Evolutionary conservation across 2,113 vertebrate species (phyloP).

Genomic region (Cyprinodon brontotheroides): DNA sequence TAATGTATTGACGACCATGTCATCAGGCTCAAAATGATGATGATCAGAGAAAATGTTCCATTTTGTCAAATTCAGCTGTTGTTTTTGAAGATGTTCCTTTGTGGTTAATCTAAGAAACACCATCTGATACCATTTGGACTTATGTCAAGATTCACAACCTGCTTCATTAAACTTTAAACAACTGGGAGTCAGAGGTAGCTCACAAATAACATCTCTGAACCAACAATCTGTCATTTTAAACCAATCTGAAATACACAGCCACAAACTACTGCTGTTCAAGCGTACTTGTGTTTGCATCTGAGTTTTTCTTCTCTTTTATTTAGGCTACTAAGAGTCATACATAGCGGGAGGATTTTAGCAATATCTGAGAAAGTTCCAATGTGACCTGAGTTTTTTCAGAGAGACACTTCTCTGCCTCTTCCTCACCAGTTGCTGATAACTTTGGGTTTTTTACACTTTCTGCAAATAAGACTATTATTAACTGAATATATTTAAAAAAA

Average conservation of each 20-base stretch:
- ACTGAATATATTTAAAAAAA: no score
- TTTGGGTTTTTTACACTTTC: no score
- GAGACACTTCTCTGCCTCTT: no score
- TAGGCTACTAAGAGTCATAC: not conserved
- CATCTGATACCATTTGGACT: not conserved
- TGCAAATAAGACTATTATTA: no score
- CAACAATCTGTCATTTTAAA: not conserved
- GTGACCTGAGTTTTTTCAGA: not conserved
- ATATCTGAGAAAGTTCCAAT: not conserved
- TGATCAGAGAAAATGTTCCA: not conserved
- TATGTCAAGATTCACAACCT: not conserved
- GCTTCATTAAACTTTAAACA: not conserved
- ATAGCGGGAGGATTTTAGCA: not conserved
- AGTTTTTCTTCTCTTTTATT: not conserved
- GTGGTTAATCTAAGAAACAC: not conserved
- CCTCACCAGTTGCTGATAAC: not conserved
- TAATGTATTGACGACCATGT: constrained; percentile 9
- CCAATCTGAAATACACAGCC: not conserved
- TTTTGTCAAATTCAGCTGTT: not conserved
- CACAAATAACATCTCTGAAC: not conserved
- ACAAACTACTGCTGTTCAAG: not conserved
- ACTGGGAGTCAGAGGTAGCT: not conserved
- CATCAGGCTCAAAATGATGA: constrained; percentile 9
- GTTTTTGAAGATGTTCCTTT: constrained; percentile 3
- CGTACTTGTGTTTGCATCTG: not conserved